Evolutionary conservation across 2,888 invertebrate genomes (phyloP).

Genomic region (Cataglyphis altisquamis): DNA sequence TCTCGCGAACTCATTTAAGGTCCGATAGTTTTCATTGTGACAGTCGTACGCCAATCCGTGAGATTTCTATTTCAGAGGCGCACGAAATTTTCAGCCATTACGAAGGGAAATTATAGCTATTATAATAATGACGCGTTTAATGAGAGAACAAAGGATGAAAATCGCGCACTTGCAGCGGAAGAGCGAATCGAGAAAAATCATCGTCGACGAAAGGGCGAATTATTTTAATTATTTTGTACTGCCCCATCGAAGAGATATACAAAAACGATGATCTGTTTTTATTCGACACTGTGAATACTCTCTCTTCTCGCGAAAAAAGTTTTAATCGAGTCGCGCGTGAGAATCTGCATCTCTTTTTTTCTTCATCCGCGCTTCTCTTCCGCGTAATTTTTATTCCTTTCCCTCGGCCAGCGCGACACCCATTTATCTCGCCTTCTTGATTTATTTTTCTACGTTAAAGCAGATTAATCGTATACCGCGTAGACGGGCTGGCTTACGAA

Average conservation of each 20-base stretch:
- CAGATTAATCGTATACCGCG: conserved; percentile 49
- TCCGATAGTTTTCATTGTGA: conserved; percentile 39
- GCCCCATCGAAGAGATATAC: neutral
- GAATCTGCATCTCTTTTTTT: conserved; percentile 13
- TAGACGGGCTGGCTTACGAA: conserved; percentile 31
- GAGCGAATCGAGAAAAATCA: conserved; percentile 37
- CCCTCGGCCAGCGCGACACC: conserved; percentile 22
- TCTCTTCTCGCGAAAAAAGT: conserved; percentile 23
- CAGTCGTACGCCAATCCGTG: conserved; percentile 40
- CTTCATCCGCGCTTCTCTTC: neutral
- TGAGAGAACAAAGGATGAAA: conserved; percentile 31
- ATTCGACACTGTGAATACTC: conserved; percentile 28
- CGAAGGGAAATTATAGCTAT: conserved; percentile 44
- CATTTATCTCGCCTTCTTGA: conserved; percentile 52
- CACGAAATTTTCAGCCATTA: conserved; percentile 46
- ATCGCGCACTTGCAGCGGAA: conserved; percentile 4
- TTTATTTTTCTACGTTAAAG: conserved; percentile 53
- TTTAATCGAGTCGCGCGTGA: conserved; percentile 31
- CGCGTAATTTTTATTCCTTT: conserved; percentile 36
- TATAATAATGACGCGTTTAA: conserved; percentile 50
- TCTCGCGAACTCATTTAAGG: conserved; percentile 34
- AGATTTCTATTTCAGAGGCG: conserved; percentile 44
- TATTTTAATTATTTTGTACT: conserved; percentile 47
- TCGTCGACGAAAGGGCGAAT: conserved; percentile 27
- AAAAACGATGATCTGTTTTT: neutral